Evolutionary conservation across 2,888 invertebrate species (phyloP).

Genomic region (Ditula angustiorana): DNA sequence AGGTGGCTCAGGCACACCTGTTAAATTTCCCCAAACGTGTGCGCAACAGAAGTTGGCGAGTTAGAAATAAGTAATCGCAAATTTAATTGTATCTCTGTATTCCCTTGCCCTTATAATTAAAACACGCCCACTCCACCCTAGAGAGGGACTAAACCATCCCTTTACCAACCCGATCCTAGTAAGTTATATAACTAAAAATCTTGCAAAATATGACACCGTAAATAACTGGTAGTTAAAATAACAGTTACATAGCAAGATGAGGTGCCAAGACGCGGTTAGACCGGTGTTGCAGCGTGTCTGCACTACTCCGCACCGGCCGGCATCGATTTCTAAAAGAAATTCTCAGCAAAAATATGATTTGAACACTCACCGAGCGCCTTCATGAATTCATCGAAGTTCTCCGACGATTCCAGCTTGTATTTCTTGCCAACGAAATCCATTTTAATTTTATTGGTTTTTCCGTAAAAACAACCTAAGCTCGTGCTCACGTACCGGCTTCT

Average conservation of each 20-base stretch:
- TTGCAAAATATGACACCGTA: neutral
- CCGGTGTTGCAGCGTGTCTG: constrained; percentile 17
- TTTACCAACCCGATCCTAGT: too few species aligned
- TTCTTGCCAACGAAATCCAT: constrained; percentile 88
- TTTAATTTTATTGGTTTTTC: constrained; percentile 50
- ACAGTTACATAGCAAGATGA: constrained; percentile 27
- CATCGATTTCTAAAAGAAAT: constrained; percentile 48
- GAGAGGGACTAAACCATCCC: too few species aligned
- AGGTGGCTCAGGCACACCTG: too few species aligned
- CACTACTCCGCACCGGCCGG: constrained; percentile 55
- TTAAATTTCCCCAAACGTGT: too few species aligned
- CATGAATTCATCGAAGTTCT: constrained; percentile 96
- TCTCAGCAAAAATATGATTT: constrained; percentile 45
- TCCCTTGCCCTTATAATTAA: too few species aligned
- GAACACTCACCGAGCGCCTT: constrained; percentile 91
- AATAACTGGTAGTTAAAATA: constrained; percentile 15
- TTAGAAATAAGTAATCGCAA: too few species aligned
- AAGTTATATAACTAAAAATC: too few species aligned
- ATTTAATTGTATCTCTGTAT: too few species aligned
- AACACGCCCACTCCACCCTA: too few species aligned
- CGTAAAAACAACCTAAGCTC: constrained; percentile 14
- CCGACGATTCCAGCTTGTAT: constrained; percentile 92
- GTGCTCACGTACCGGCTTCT: constrained; percentile 20
- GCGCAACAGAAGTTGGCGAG: too few species aligned
- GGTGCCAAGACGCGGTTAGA: constrained; percentile 38